A percentile compares a stretch with the other conserved stretches of the same genome.
These are phyloP conservation scores for Eulithis testata DNA, from an alignment of 2,888 invertebrate genomes.

Conservation along the genomic window DNA sequence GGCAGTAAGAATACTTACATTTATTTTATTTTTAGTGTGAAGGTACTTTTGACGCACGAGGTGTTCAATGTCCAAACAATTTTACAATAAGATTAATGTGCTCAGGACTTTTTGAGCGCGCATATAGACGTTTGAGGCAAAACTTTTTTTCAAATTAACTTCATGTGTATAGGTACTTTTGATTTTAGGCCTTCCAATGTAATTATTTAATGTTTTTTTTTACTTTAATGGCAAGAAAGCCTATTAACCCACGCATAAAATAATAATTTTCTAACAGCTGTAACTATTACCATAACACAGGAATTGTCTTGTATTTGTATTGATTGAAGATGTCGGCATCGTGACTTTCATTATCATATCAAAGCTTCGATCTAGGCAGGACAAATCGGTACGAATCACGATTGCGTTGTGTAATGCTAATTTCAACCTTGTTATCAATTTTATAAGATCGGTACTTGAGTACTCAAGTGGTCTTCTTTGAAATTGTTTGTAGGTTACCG, in stretches of 20 bases:
- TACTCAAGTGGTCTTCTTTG: slow-evolving; percentile 4
- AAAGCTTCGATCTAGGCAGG: background rate
- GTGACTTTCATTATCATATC: slow-evolving; percentile 19
- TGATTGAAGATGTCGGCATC: slow-evolving; percentile 3
- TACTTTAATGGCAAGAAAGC: background rate
- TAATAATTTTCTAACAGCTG: background rate
- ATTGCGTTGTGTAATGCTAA: slow-evolving; percentile 8
- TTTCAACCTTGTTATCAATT: slow-evolving; percentile 18
- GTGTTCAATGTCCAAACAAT: no score
- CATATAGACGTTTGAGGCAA: no score
- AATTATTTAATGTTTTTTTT: background rate
- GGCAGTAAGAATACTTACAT: no score
- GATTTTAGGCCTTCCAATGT: no score
- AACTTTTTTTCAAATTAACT: no score
- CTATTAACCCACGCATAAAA: background rate
- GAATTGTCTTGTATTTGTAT: background rate
- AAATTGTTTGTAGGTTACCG: background rate
- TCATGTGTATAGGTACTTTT: no score
- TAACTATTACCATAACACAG: slow-evolving; percentile 8
- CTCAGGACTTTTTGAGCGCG: no score
- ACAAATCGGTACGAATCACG: slow-evolving; percentile 20
- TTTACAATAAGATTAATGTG: no score
- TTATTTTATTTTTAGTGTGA: no score
- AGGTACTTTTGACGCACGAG: no score
- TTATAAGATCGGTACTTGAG: background rate